Base-by-base conservation (phyloP, 2,113 vertebrate species). In the Oreochromis niloticus region DNA sequence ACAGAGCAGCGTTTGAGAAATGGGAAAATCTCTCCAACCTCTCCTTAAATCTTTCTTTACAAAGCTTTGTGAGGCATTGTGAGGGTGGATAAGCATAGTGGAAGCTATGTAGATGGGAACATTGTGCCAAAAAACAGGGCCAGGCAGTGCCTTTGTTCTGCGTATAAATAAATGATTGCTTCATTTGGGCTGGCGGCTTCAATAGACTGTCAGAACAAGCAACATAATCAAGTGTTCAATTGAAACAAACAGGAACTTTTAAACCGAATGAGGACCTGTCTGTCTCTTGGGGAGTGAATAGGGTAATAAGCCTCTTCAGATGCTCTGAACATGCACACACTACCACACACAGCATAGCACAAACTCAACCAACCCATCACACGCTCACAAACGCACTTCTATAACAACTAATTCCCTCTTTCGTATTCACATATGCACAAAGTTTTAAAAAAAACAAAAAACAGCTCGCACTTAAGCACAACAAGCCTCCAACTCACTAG, bases 81-180 rank as follows among this genome's bases (percentile, higher is more conserved):
- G 46, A 87, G 80, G 66, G 36, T 83, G 90, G 87, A 87, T 94
- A 90, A 94, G 88, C 87, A 84, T 11, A 4, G 68, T 91, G 83
- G 89, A 85, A 91, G 89, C 87, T 92, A 80, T 91, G 91, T 85
- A 85, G 92, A 93, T 90, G 88, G 89, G 87, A 92, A 89, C 68
- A 78, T 73, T 87, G 82, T 91, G 92, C 94, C 95, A 94, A 94
- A 94, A 93, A 92, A 61, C 87, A 90, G 93, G 91, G 92, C 91
- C 90, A 93, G 94, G 91, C 92, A 92, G 91, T 71, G 82, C 91
- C 83, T 95, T 95, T 95, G 94, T 95, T 91, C 90, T 68, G 30
- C 3, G 82, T 89, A 95, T 96, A 92, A 94, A 96, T 95, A 94
- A 96, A 94, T 93, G 82, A 95, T 94, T 91, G 88, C 94, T 96